phyloP scores from a whole-genome alignment of 1,140 invertebrate species.

The Caenorhabditis elegans region WBcel235 BX284603.4:6748001-6748500 shows the following conservation, averaged over 20 bases:
- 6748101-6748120: not conserved
- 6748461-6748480: too few relatives aligned
- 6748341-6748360: not conserved
- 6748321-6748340: not conserved
- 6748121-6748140: not conserved
- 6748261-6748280: slow-evolving; percentile 35
- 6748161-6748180: slow-evolving; percentile 39
- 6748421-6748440: not conserved
- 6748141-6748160: not conserved
- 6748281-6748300: slow-evolving; percentile 45
- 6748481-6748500: too few relatives aligned
- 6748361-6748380: not conserved
- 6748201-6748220: slow-evolving; percentile 23
- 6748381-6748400: not conserved
- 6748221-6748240: slow-evolving; percentile 41
- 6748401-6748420: not conserved
- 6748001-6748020: too few relatives aligned
- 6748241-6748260: slow-evolving; percentile 40
- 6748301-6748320: not conserved
- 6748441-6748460: too few relatives aligned
- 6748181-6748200: slow-evolving; percentile 40
- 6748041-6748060: too few relatives aligned
- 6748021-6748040: too few relatives aligned
- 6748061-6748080: too few relatives aligned
- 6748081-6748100: slow-evolving; percentile 4